These are phyloP conservation scores for Pediacus dermestoides DNA, from an alignment of 2,888 invertebrate genomes.

Conservation along the genomic window DNA sequence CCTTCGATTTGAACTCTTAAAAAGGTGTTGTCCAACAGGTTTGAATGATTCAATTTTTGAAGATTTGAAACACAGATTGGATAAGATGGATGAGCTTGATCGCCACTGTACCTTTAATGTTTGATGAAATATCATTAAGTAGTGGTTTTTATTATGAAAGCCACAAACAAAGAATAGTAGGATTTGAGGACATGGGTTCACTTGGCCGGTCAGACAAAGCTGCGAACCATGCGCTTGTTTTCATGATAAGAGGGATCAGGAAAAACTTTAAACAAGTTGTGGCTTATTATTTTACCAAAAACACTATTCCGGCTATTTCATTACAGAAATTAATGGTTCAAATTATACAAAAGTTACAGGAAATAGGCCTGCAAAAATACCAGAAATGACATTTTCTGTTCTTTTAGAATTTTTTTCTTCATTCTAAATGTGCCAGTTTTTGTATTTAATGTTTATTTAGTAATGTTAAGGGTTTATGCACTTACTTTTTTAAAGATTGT, in stretches of 20 bases:
- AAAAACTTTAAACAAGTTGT: slow-evolving; percentile 13
- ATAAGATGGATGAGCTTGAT: slow-evolving; percentile 21
- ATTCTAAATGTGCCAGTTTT: too few relatives aligned
- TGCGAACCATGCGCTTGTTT: slow-evolving; percentile 14
- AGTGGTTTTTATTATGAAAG: slow-evolving; percentile 21
- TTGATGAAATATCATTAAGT: slow-evolving; percentile 27
- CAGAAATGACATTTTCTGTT: too few relatives aligned
- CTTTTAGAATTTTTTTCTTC: too few relatives aligned
- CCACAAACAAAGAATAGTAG: slow-evolving; percentile 15
- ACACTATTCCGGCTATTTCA: slow-evolving; percentile 9
- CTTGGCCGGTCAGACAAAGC: slow-evolving; percentile 9
- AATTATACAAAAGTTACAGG: too few relatives aligned
- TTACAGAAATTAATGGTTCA: too few relatives aligned
- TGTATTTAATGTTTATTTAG: too few relatives aligned
- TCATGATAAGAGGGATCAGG: slow-evolving; percentile 12
- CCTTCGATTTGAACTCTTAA: slow-evolving; percentile 25
- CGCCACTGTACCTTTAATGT: slow-evolving; percentile 23
- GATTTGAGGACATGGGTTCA: slow-evolving; percentile 26
- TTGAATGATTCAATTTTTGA: slow-evolving; percentile 20
- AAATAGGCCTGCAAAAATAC: too few relatives aligned
- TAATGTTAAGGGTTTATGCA: too few relatives aligned
- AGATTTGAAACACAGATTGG: slow-evolving; percentile 15
- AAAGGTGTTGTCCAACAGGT: slow-evolving; percentile 20
- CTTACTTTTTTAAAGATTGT: too few relatives aligned
- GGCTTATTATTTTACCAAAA: slow-evolving; percentile 15